Percentiles rank a stretch among this genome's conserved stretches.
Conservation (phyloP, 2,113 vertebrate species). For the Cromileptes altivelis region DNA sequence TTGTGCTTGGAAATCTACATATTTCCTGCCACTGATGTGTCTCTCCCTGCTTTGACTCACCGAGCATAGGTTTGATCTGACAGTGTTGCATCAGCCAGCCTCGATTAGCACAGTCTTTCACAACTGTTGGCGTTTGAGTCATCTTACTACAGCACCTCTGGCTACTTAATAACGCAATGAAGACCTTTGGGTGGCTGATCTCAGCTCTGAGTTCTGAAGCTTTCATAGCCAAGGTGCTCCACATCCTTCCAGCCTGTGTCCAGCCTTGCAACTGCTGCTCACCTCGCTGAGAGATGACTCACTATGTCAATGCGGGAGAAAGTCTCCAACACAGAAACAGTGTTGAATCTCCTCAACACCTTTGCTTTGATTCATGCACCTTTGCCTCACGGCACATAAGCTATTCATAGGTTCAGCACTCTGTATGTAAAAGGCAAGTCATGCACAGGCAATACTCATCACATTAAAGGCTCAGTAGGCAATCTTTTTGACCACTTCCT, state of each 20-base stretch:
- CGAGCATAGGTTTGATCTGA: not conserved
- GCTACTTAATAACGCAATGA: not conserved
- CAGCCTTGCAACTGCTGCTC: slow-evolving; percentile 31
- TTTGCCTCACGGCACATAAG: slow-evolving; percentile 17
- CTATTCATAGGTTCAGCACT: slow-evolving; percentile 35
- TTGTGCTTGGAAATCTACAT: slow-evolving; percentile 19
- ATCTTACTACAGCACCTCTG: slow-evolving; percentile 23
- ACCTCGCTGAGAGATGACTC: slow-evolving; percentile 42
- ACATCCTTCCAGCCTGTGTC: slow-evolving; percentile 22
- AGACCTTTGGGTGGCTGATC: slow-evolving; percentile 17
- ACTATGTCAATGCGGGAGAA: slow-evolving; percentile 15
- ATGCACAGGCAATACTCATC: slow-evolving; percentile 27
- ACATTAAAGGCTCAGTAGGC: slow-evolving; percentile 8
- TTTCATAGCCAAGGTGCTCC: slow-evolving; percentile 24
- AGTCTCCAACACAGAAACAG: not conserved
- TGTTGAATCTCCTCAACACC: slow-evolving; percentile 17
- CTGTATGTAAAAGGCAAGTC: slow-evolving; percentile 13
- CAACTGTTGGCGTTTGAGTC: slow-evolving; percentile 25
- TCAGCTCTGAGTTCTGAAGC: not conserved
- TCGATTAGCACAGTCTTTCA: not conserved
- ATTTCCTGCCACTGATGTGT: not conserved
- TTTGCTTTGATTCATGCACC: slow-evolving; percentile 40
- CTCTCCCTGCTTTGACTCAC: slow-evolving; percentile 25
- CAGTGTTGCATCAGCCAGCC: slow-evolving; percentile 25
- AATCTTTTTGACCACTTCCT: not conserved